These are phyloP conservation scores for Pseudomyrmex pallidus DNA, from an alignment of 1,140 invertebrate genomes.

Conservation along the genomic window DNA sequence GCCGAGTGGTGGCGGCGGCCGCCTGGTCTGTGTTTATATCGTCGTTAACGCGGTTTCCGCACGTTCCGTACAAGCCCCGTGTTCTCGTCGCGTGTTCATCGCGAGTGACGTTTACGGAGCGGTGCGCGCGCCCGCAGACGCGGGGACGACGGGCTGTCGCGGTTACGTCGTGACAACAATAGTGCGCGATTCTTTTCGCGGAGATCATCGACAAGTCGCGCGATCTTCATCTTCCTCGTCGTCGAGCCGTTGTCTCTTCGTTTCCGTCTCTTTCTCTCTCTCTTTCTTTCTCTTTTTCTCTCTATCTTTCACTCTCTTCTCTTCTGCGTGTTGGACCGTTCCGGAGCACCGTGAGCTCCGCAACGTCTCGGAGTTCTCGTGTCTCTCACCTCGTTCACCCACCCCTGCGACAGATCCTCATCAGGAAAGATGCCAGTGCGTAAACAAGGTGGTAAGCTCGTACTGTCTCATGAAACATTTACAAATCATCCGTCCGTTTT, in stretches of 20 bases:
- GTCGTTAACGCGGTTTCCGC: conserved; percentile 69
- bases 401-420: neutral
- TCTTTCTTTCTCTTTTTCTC: conserved; percentile 12
- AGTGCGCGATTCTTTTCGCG: conserved; percentile 66
- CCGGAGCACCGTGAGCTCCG: conserved; percentile 15
- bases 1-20: conserved; percentile 75
- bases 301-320: conserved; percentile 19
- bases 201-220: conserved; percentile 27
- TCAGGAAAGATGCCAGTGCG: conserved; percentile 82
- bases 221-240: conserved; percentile 60
- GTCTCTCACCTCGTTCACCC: conserved; percentile 19
- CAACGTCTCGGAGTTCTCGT: conserved; percentile 4
- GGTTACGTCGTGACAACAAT: conserved; percentile 65
- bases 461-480: conserved; percentile 43
- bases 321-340: conserved; percentile 20
- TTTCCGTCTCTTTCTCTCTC: neutral
- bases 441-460: conserved; percentile 85
- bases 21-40: conserved; percentile 78
- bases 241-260: neutral
- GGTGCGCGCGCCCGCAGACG: conserved; percentile 59
- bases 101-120: conserved; percentile 62
- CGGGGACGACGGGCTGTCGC: conserved; percentile 50
- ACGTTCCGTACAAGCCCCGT: conserved; percentile 65
- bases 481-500: neutral
- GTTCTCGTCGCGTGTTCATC: conserved; percentile 66